Conservation (phyloP, 1,140 invertebrate species). For the Drosophila dunni region DNA sequence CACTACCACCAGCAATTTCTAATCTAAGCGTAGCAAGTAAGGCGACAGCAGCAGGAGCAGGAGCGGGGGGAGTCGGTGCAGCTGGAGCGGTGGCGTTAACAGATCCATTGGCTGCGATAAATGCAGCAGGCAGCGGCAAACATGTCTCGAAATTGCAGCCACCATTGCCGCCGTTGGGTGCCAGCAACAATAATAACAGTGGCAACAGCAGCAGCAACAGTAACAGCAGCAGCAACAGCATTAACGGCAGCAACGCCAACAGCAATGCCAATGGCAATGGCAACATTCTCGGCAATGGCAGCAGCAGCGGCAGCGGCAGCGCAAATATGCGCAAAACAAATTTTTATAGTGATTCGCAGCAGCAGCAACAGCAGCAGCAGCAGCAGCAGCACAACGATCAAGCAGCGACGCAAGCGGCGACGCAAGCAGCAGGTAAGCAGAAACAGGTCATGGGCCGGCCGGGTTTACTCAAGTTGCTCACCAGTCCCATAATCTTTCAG, state of each 20-base stretch:
- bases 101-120: conserved; percentile 19
- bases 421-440: conserved; percentile 62
- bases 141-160: conserved; percentile 38
- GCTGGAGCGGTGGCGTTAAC: conserved; percentile 3
- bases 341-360: conserved; percentile 62
- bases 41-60: conserved; percentile 16
- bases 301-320: conserved; percentile 16
- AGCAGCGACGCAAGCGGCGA: conserved; percentile 47
- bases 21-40: conserved; percentile 81
- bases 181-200: conserved; percentile 29
- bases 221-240: not conserved
- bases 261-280: not conserved
- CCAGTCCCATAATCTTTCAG: conserved; percentile 84
- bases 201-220: conserved; percentile 3
- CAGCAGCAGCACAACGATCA: conserved; percentile 26
- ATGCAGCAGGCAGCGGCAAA: conserved; percentile 22
- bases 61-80: conserved; percentile 2
- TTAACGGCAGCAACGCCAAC: not conserved
- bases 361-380: conserved; percentile 38
- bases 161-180: conserved; percentile 36
- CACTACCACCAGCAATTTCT: conserved; percentile 84
- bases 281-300: not conserved
- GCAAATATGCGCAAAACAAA: conserved; percentile 65
- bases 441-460: conserved; percentile 72
- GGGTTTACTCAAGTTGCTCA: conserved; percentile 82